phyloP scores from a whole-genome alignment of 2,113 vertebrate genomes.

The Podocnemis expansa region DNA sequence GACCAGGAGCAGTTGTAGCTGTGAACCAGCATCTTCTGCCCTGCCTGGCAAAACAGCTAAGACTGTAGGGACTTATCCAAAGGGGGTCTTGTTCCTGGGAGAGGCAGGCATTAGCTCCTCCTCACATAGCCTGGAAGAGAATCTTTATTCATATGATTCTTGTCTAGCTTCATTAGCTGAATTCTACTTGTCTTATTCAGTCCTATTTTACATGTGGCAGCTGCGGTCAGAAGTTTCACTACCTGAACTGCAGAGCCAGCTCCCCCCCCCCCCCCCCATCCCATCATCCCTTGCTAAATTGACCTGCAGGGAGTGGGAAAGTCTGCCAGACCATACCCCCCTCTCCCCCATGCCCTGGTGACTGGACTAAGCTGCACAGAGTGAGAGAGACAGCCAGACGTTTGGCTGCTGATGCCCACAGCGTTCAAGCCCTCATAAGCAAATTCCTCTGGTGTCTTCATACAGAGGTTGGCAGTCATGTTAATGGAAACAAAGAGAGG shows the following conservation, averaged over 20 bases:
- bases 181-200: not conserved
- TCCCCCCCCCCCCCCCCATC: no score
- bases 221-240: not conserved
- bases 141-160: not conserved
- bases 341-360: no score
- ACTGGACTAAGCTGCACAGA: conserved; percentile 60
- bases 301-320: no score
- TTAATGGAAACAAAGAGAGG: conserved; percentile 79
- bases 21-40: no score
- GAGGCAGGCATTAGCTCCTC: no score
- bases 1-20: not conserved
- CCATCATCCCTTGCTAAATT: no score
- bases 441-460: conserved; percentile 70
- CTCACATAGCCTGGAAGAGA: no score
- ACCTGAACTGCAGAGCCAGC: not conserved
- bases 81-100: no score
- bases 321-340: no score
- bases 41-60: no score
- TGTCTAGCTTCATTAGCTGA: not conserved
- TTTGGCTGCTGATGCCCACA: conserved; percentile 77
- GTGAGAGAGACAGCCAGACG: conserved; percentile 78
- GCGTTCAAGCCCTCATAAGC: conserved; percentile 80
- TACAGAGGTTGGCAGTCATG: conserved; percentile 68
- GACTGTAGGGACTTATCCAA: no score
- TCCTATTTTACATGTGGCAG: not conserved